These are phyloP conservation scores for Corythornis cristatus DNA, from an alignment of 2,113 vertebrate genomes.

Conservation along the genomic window DNA sequence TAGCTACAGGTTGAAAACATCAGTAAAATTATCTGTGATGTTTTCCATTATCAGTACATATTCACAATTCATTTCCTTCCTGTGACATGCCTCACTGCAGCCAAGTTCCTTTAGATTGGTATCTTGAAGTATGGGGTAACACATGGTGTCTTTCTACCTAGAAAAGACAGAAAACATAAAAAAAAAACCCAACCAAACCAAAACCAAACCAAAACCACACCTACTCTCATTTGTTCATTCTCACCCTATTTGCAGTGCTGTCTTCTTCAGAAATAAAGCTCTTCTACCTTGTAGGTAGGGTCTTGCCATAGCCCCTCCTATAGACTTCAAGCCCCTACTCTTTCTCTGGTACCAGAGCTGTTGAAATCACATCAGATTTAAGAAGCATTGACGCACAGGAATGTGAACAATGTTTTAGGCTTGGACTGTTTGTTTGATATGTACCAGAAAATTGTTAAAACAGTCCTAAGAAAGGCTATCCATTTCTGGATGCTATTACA, in stretches of 20 bases:
- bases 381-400: not conserved
- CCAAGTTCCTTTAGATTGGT: not conserved
- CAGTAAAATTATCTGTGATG: not conserved
- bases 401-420: not conserved
- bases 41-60: not conserved
- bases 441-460: not conserved
- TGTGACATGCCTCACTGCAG: not conserved
- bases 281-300: not conserved
- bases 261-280: not conserved
- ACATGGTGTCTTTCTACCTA: not conserved
- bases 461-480: not conserved
- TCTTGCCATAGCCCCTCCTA: not conserved
- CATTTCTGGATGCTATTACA: not conserved
- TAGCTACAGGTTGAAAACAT: not conserved
- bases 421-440: not conserved
- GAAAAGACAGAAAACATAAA: not conserved
- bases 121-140: rapidly evolving
- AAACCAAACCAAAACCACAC: too few species aligned
- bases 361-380: not conserved
- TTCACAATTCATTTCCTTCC: not conserved
- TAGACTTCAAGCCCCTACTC: not conserved
- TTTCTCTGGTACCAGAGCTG: not conserved
- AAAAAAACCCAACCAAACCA: not conserved
- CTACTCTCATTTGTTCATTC: not conserved
- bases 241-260: not conserved